Conservation (phyloP, 2,888 invertebrate genomes). For the Hydropsyche betteni region DNA sequence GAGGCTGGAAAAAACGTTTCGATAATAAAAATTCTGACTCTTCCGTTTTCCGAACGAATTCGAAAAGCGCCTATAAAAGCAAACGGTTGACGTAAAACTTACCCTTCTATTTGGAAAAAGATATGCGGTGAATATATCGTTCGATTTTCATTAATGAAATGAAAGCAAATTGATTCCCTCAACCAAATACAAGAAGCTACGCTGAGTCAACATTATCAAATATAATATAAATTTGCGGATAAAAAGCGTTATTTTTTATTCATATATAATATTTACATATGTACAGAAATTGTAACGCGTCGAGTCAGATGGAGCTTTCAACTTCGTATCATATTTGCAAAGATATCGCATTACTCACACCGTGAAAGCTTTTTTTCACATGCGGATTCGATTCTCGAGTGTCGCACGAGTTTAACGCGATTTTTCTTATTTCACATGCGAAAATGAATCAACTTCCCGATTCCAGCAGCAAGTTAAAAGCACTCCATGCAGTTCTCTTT, state of each 20-base stretch:
- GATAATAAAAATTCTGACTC: slow-evolving; percentile 26
- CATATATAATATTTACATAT: background rate
- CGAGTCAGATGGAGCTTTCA: background rate
- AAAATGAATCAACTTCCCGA: no score
- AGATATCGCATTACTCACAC: background rate
- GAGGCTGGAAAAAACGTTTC: slow-evolving; percentile 6
- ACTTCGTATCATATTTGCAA: slow-evolving; percentile 6
- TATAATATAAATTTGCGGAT: no score
- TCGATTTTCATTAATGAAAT: no score
- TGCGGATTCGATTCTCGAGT: background rate
- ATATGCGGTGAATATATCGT: no score
- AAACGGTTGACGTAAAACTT: slow-evolving; percentile 27
- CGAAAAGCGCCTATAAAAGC: slow-evolving; percentile 14
- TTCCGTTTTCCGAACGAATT: slow-evolving; percentile 20
- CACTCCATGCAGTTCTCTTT: no score
- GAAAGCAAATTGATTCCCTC: no score
- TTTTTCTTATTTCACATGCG: background rate
- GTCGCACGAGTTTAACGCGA: background rate
- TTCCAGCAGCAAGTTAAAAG: no score
- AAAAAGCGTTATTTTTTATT: no score
- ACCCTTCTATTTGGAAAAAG: no score
- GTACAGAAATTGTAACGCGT: background rate
- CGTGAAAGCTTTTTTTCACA: background rate
- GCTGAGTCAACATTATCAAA: no score
- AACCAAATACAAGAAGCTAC: no score